phyloP scores from a whole-genome alignment of 2,888 invertebrate genomes.

The Rotaria macrura region DNA sequence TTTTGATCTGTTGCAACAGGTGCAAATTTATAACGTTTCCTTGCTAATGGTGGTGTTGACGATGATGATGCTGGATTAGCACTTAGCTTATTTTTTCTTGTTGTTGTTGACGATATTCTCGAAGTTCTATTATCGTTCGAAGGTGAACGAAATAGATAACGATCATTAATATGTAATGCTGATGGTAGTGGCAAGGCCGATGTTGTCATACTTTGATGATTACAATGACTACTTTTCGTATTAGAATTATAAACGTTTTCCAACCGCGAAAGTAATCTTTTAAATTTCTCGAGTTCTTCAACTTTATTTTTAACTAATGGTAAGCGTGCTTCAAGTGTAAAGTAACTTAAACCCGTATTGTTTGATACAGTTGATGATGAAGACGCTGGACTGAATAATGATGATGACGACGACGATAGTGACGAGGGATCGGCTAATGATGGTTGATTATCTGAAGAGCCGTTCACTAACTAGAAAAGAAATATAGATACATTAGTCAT shows the following conservation, averaged over 20 bases:
- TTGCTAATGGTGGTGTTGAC: background rate
- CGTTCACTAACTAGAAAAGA: background rate
- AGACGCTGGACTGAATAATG: background rate
- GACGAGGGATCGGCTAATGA: background rate
- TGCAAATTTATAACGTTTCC: slow-evolving; percentile 11
- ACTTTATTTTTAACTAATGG: background rate
- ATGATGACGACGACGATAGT: background rate
- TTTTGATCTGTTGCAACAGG: background rate
- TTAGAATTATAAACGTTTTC: background rate
- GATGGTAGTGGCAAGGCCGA: background rate
- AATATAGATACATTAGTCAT: background rate
- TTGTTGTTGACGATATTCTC: background rate
- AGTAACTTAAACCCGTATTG: background rate
- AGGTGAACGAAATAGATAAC: background rate
- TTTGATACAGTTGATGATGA: background rate
- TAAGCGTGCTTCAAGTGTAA: background rate
- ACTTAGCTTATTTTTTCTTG: background rate
- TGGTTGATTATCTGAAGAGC: background rate
- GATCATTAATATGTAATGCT: background rate
- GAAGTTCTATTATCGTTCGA: background rate
- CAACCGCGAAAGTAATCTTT: background rate
- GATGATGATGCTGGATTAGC: background rate
- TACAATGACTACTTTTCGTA: background rate
- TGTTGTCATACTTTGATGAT: background rate
- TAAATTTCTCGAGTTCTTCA: background rate